These are phyloP conservation scores for Globodera ellingtonae DNA, from an alignment of 1,140 invertebrate genomes.

Conservation along the genomic window DNA sequence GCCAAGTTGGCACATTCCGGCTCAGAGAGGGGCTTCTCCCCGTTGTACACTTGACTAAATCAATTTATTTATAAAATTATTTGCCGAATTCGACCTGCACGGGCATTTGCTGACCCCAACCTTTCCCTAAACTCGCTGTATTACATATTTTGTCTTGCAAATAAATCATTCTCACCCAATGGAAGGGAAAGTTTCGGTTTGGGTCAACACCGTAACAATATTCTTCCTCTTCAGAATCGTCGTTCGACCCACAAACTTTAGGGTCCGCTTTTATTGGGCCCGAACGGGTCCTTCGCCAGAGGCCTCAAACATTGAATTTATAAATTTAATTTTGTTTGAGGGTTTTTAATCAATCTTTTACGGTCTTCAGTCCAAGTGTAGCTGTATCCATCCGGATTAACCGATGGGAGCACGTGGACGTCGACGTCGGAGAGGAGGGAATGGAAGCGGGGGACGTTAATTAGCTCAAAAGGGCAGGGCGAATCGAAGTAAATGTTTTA, in stretches of 20 bases:
- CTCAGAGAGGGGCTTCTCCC: slow-evolving; percentile 47
- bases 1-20: slow-evolving; percentile 46
- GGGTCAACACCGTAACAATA: slow-evolving; percentile 66
- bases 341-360: background rate
- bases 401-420: slow-evolving; percentile 37
- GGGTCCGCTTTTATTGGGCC: slow-evolving; percentile 22
- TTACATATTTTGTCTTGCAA: background rate
- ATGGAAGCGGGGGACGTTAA: slow-evolving; percentile 14
- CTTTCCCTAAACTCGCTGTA: slow-evolving; percentile 6
- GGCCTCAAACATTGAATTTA: slow-evolving; percentile 36
- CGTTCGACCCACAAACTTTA: background rate
- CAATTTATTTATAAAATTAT: background rate
- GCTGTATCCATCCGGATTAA: slow-evolving; percentile 66
- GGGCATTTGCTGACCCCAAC: slow-evolving; percentile 47
- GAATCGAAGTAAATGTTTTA: background rate
- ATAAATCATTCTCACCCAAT: slow-evolving; percentile 57
- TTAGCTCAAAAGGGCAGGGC: slow-evolving; percentile 13
- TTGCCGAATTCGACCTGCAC: slow-evolving; percentile 37
- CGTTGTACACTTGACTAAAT: slow-evolving; percentile 54
- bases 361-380: slow-evolving; percentile 63
- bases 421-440: slow-evolving; percentile 38
- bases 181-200: slow-evolving; percentile 67
- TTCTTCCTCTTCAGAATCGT: background rate
- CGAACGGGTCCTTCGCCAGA: slow-evolving; percentile 67
- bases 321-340: background rate